phyloP scores from a whole-genome alignment of 2,888 invertebrate species.

The Drosophila borborema region DNA sequence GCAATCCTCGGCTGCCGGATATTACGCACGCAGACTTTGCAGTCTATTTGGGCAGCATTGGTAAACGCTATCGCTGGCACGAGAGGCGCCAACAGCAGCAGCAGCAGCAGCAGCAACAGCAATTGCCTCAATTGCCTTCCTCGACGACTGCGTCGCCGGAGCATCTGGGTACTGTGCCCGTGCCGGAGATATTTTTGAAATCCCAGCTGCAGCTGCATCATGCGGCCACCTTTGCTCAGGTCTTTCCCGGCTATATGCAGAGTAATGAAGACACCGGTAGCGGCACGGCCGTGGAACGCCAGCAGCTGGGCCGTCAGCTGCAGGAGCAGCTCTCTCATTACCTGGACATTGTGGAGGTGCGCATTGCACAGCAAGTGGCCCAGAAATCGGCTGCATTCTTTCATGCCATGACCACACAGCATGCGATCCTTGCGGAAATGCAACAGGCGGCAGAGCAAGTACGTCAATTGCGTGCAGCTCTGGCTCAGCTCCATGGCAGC shows the following conservation, averaged over 20 bases:
- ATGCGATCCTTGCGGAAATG: constrained; percentile 98
- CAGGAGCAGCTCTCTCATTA: constrained; percentile 97
- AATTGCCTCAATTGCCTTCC: background rate
- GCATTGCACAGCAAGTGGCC: constrained; percentile 86
- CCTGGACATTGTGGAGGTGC: constrained; percentile 94
- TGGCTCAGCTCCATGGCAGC: constrained; percentile 91
- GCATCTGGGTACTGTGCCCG: constrained; percentile 89
- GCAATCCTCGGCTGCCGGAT: constrained; percentile 93
- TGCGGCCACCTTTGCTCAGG: constrained; percentile 92
- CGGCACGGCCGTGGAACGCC: constrained; percentile 50
- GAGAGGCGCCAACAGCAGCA: constrained; percentile 89
- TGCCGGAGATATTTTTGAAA: constrained; percentile 94
- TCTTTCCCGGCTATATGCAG: constrained; percentile 90
- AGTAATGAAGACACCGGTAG: background rate
- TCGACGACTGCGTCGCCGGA: background rate
- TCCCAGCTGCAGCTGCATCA: constrained; percentile 92
- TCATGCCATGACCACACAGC: constrained; percentile 99
- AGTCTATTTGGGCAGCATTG: constrained; percentile 92
- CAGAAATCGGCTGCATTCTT: constrained; percentile 98
- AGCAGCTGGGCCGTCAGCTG: constrained; percentile 88
- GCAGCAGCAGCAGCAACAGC: constrained; percentile 82
- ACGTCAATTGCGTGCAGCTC: constrained; percentile 89
- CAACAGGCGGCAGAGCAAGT: constrained; percentile 92
- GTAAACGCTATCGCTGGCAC: constrained; percentile 88
- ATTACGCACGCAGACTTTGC: constrained; percentile 94